Base-by-base conservation (phyloP, 2,888 invertebrate species). In the Drosophila conformis region DNA sequence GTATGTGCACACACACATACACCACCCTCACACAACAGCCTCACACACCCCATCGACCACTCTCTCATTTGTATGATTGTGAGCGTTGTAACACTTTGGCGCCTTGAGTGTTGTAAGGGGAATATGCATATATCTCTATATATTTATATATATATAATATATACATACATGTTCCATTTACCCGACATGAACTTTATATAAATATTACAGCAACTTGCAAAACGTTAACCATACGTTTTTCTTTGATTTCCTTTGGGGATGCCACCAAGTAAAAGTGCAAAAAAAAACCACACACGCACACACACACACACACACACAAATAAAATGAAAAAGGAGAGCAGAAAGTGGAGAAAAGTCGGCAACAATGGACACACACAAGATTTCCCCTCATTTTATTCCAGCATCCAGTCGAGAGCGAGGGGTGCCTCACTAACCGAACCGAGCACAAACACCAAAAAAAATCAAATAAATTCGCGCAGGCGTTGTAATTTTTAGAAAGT, bases 61-160 rank as follows among this genome's bases (percentile, higher is more conserved):
- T 66, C 56, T 35, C 58, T 58, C 64, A 69, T 67, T 68, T 46
- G 68, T 76, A 68, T 75, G 74, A 68, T 61, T 61, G 71, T 38
- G 63, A 46, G 74, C 67, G 78, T 61, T 78, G 77, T 82, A 87
- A 86, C 88, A 82, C 90, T 85, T 87, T 87, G 70, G 64, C 90
- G 80, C 89, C 89, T 85, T 89, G 89, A 85, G 89, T 85, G 65
- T 80, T 90, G 81, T 83, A 85, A 82, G 88, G 86, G 86, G 89
- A 86, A 87, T 85, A 71, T 42, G 60, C 13, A 35, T 29, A 42
- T 8, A 35, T 13, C 33, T 13, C 42, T 18, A 49, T 10, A 52
- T 4, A 11, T n/a, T 38, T 31, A 21, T 7, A 56, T 27, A 18
- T 60, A 48, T 69, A 36, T 54, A 27, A 36, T 54, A 27, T 15